Conservation (phyloP, 2,797 vertebrate species). For the Gallinago nigripennis region DNA sequence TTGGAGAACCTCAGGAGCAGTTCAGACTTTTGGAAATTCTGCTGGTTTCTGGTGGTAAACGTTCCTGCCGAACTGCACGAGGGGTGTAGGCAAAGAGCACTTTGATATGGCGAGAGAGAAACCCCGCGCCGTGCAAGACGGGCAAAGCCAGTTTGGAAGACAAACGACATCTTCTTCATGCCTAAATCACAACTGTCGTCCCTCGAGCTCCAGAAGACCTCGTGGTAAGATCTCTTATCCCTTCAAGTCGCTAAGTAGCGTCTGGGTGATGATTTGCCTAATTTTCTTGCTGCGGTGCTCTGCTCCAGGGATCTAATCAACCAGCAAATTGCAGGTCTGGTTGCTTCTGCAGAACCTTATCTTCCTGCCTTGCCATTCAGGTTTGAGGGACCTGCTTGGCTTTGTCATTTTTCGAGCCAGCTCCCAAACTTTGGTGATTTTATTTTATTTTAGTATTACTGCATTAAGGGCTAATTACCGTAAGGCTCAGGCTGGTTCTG, state of each 20-base stretch:
- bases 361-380: background rate
- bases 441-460: background rate
- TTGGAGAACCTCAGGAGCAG: background rate
- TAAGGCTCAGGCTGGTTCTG: background rate
- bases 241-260: background rate
- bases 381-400: background rate
- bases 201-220: background rate
- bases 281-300: background rate
- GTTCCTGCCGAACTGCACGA: background rate
- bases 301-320: background rate
- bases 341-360: slow-evolving; percentile 1
- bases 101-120: background rate
- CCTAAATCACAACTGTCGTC: background rate
- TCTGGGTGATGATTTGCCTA: background rate
- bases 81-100: background rate
- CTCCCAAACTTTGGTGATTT: background rate
- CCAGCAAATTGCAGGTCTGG: background rate
- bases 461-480: background rate
- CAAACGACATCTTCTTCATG: rapidly evolving
- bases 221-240: background rate
- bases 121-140: rapidly evolving
- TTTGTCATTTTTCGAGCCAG: background rate
- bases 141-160: background rate
- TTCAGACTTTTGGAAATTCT: background rate
- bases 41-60: background rate